Base-by-base conservation (phyloP, 2,797 vertebrate species). In the Clarias pachynema region DNA sequence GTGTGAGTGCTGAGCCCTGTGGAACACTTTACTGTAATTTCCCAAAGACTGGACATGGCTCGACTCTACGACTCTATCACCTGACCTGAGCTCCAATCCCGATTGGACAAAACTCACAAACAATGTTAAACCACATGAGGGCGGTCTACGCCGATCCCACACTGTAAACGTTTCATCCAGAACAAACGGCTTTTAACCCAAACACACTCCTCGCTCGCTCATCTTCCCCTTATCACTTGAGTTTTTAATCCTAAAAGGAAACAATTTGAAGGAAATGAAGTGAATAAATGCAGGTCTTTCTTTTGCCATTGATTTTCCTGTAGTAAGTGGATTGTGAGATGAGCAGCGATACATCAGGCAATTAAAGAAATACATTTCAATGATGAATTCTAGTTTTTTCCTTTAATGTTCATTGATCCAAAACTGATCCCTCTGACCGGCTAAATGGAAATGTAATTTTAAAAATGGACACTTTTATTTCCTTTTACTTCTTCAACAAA, bases 361-460 rank as follows among this genome's bases (percentile, higher is more conserved):
- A 56, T 69, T 49, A 81, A 68, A 69, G 20, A 81, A 34, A 81
- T n/a, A 81, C 49, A 60, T 34, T 37, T 60, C 53, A 56, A 20
- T 29, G 34, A 78, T 34, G 9, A 78, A 77, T 20, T 22, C 14
- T 16, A 29, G 9, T 40, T 10, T 53, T 81, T 69, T 57, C 5
- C 65, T 22, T 31, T 24, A 37, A 81, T 69, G 80, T 31, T 57
- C 49, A 81, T 81, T 69, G 80, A 81, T 70, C 80, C 80, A 57
- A 34, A 69, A 57, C 44, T 20, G 15, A 31, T 66, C 66, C 79
- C 1, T 49, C 62, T 24, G 63, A 24, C 79, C 12, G 26, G 26
- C 18, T 14, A 4, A 68, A 81, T 69, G 44, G 63, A 81, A 56
- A 69, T 31, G 29, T 4, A 53, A 57, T 81, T 69, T 78, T 24